Percentiles rank a stretch among this genome's conserved stretches.
Conservation (phyloP, 2,888 invertebrate genomes). For the Hypena proboscidalis region DNA sequence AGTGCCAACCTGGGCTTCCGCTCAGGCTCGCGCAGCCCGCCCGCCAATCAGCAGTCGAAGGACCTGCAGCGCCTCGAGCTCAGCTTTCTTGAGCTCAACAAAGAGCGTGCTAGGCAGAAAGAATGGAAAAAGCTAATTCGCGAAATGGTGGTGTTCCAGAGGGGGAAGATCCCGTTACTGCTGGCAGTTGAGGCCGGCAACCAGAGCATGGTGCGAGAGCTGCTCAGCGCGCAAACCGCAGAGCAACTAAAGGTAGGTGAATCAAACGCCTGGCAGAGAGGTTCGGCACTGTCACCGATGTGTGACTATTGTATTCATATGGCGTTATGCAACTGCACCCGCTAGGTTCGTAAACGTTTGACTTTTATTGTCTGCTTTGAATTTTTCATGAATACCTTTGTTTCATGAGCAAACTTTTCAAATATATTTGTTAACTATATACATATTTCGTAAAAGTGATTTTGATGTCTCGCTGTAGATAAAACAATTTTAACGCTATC, state of each 20-base stretch:
- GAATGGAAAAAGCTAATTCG: slow-evolving; percentile 86
- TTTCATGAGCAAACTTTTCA: background rate
- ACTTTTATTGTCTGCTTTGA: slow-evolving; percentile 5
- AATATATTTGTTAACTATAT: too few relatives aligned
- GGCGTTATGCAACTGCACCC: slow-evolving; percentile 33
- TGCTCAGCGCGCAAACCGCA: slow-evolving; percentile 93
- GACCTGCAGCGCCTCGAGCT: slow-evolving; percentile 79
- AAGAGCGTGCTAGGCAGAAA: slow-evolving; percentile 79
- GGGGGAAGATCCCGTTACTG: slow-evolving; percentile 96
- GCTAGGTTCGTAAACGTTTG: slow-evolving; percentile 1
- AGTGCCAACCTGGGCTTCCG: slow-evolving; percentile 60
- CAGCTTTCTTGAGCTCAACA: slow-evolving; percentile 82
- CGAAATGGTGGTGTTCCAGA: slow-evolving; percentile 89
- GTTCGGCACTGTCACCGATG: slow-evolving; percentile 6
- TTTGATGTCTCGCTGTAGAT: too few relatives aligned
- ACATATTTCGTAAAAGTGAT: too few relatives aligned
- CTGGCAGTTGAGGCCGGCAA: slow-evolving; percentile 98
- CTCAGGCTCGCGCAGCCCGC: slow-evolving; percentile 63
- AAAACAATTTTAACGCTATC: too few relatives aligned
- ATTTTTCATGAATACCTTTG: background rate
- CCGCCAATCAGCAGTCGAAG: slow-evolving; percentile 63
- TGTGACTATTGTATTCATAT: slow-evolving; percentile 3
- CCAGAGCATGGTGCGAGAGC: slow-evolving; percentile 97
- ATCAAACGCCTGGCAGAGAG: slow-evolving; percentile 6
- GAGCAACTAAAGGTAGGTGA: slow-evolving; percentile 91